These are phyloP conservation scores for Gandaritis pyraliata DNA, from an alignment of 2,888 invertebrate species.

Conservation along the genomic window DNA sequence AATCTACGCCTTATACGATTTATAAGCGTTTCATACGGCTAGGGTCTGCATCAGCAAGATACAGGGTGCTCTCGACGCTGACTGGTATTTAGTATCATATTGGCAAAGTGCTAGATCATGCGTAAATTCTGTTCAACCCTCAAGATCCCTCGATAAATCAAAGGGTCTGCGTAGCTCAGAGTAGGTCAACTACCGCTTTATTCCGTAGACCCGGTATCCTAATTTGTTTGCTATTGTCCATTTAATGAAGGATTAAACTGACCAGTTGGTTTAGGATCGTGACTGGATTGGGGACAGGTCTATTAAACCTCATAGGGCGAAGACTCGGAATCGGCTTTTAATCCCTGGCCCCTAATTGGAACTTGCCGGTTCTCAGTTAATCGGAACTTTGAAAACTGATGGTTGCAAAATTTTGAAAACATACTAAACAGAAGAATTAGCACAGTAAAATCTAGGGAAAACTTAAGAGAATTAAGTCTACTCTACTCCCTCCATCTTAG, in stretches of 20 bases:
- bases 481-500: too few relatives aligned
- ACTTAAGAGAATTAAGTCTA: too few relatives aligned
- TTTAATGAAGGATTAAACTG: conserved; percentile 26
- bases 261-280: conserved; percentile 19
- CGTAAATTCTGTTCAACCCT: not conserved
- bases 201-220: conserved; percentile 15
- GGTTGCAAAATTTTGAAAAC: too few relatives aligned
- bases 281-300: conserved; percentile 5
- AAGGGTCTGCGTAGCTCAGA: conserved; percentile 1
- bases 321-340: conserved; percentile 1
- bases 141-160: conserved; percentile 9
- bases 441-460: too few relatives aligned
- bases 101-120: not conserved
- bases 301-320: not conserved
- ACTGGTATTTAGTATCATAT: not conserved
- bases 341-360: not conserved
- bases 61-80: too few relatives aligned
- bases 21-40: too few relatives aligned
- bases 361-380: too few relatives aligned
- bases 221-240: conserved; percentile 24
- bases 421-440: not conserved
- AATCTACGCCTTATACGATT: too few relatives aligned
- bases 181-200: conserved; percentile 13
- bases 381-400: not conserved
- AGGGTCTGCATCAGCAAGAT: too few relatives aligned